Conservation (phyloP, 2,888 invertebrate genomes). For the Catocala fraxini region DNA sequence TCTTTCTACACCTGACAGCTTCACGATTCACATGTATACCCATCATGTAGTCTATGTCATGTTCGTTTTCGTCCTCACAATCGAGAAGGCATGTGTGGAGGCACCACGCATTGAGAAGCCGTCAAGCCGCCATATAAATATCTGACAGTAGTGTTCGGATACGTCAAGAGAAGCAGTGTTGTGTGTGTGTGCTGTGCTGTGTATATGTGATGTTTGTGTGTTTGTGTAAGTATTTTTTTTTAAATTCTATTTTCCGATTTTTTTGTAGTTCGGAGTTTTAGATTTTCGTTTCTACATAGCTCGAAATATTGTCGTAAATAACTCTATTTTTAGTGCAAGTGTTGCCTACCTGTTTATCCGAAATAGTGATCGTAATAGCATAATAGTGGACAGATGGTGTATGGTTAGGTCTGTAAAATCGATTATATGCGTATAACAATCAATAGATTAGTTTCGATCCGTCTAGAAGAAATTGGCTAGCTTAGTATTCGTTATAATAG, state of each 20-base stretch:
- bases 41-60: slow-evolving; percentile 65
- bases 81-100: slow-evolving; percentile 60
- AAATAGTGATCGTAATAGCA: no score
- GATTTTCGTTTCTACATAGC: no score
- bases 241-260: slow-evolving; percentile 15
- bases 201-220: slow-evolving; percentile 59
- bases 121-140: slow-evolving; percentile 64
- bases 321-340: no score
- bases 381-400: no score
- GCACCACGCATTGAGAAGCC: slow-evolving; percentile 68
- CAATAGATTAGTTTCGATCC: no score
- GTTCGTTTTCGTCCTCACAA: slow-evolving; percentile 60
- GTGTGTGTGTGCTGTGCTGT: slow-evolving; percentile 50
- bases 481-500: no score
- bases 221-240: slow-evolving; percentile 53
- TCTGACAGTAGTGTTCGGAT: slow-evolving; percentile 59
- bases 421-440: no score
- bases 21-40: slow-evolving; percentile 73
- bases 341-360: no score
- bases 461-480: no score
- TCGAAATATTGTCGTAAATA: no score
- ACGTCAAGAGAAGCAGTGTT: slow-evolving; percentile 42
- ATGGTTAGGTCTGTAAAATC: no score
- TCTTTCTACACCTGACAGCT: slow-evolving; percentile 84
- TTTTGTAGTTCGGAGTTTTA: background rate